Base-by-base conservation (phyloP, 1,140 invertebrate genomes). In the Drosophila ficusphila region DNA sequence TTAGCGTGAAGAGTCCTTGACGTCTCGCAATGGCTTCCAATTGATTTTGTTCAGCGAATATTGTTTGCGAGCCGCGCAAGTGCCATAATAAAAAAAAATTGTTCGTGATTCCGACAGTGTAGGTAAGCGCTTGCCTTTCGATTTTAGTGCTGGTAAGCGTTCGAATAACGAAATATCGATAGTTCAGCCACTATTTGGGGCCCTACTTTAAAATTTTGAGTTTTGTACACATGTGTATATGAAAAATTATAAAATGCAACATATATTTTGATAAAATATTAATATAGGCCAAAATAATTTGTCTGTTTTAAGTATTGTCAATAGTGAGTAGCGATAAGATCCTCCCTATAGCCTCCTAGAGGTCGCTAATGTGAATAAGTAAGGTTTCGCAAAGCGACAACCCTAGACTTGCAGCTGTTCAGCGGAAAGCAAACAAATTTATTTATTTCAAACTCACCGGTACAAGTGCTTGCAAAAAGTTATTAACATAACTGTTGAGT, bases 51-150 rank as follows among this genome's bases (percentile, higher is more conserved):
- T 70, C 23, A 44, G 27, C 27, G 9, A 49, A 25, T 21, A 12
- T 27, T 14, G 21, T 60, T 53, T 34, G 41, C 27, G 12, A 57
- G 21, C 65, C 60, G 42, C 39, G 38, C 46, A 81, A 73, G 25
- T 82, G 72, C 73, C 73, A 83, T 75, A 75, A 71, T 70, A 73
- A 79, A 75, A 78, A 42, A 81, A 5, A n/a, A n/a, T n/a, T 46
- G 9, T 41, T 41, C 11, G 19, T 21, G 39, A 21, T 41, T 19
- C n/a, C 0, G 58, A 21, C 33, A 71, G 68, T 71, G 44, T 51
- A 36, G 6, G 38, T 21, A 36, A 65, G 41, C 47, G 75, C 27
- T 60, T 23, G 46, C 4, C 6, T 38, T 39, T 46, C 25, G 6
- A 47, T 42, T 49, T 34, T 3, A 79, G 77, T 62, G 75, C 42